Base-by-base conservation (phyloP, 2,888 invertebrate genomes). In the Lepidochrysops patricia region DNA sequence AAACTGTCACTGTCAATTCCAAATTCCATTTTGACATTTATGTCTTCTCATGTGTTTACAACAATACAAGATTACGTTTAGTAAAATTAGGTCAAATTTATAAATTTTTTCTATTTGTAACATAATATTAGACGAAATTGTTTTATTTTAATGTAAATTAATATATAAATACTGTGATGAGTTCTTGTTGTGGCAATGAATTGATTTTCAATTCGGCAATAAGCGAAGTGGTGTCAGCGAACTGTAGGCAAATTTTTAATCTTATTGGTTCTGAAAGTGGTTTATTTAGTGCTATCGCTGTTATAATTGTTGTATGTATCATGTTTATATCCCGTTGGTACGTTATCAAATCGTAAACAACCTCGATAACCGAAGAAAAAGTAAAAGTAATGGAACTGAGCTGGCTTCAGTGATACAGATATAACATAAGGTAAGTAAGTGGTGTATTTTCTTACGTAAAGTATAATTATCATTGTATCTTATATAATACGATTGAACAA, bases 151-250 rank as follows among this genome's bases (percentile, higher is more conserved):
- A 66, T 67, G 60, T 64, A 66, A 57, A 60, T 60, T 63, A 63
- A 52, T 62, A 57, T 61, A 54, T 52, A 35, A 58, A 65, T 62
- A 61, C 75, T 81, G 88, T 86, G 72, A 89, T 89, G 88, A 85
- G 76, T 84, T 82, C 82, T 77, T 89, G 88, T 79, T 89, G 88
- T 66, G 83, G 87, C 64, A 83, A 85, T 72, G 88, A 89, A 67
- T 73, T 82, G 63, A 66, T 88, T 68, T 77, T 79, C 68, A 82
- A 79, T 79, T 81, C 88, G 64, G 87, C 82, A 63, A 66, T 83
- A 64, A 74, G 75, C 70, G 83, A 88, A 76, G 76, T 88, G 67
- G 68, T 86, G 63, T 73, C 76, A 58, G 73, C 75, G 72, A 82
- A 85, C 81, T 72, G 82, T 66, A 72, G 74, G 57, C 69, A 77